Conservation (phyloP, 2,888 invertebrate genomes). For the Octodonta nipae region DNA sequence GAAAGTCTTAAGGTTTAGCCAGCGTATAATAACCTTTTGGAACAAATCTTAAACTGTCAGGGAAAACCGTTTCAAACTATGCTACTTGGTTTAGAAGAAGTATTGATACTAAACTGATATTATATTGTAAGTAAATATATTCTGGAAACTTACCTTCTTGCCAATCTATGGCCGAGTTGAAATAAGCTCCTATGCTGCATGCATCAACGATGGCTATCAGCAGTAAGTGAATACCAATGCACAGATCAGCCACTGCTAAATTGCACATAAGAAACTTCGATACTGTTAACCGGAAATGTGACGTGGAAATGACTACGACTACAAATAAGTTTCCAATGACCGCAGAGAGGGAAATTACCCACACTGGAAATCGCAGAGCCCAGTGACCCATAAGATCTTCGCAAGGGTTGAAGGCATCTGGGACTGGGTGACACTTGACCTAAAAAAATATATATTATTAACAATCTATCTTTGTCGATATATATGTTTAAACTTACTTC, state of each 20-base stretch:
- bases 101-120: background rate
- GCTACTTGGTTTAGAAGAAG: too few relatives aligned
- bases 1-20: too few relatives aligned
- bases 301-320: constrained; percentile 42
- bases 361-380: constrained; percentile 44
- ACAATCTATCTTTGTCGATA: background rate
- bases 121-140: background rate
- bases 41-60: too few relatives aligned
- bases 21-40: too few relatives aligned
- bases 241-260: constrained; percentile 52
- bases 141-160: constrained; percentile 39
- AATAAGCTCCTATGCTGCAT: constrained; percentile 49
- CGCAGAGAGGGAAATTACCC: constrained; percentile 46
- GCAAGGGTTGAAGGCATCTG: constrained; percentile 51
- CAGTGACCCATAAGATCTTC: constrained; percentile 51
- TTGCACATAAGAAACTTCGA: constrained; percentile 53
- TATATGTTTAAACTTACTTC: constrained; percentile 20
- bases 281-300: constrained; percentile 37
- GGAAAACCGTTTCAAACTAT: too few relatives aligned
- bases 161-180: constrained; percentile 56
- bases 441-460: constrained; percentile 15
- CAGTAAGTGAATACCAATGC: constrained; percentile 51
- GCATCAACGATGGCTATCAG: constrained; percentile 48
- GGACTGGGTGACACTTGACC: constrained; percentile 40
- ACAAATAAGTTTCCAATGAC: constrained; percentile 53